phyloP scores from a whole-genome alignment of 1,140 invertebrate species.

The Asobara japonica region DNA sequence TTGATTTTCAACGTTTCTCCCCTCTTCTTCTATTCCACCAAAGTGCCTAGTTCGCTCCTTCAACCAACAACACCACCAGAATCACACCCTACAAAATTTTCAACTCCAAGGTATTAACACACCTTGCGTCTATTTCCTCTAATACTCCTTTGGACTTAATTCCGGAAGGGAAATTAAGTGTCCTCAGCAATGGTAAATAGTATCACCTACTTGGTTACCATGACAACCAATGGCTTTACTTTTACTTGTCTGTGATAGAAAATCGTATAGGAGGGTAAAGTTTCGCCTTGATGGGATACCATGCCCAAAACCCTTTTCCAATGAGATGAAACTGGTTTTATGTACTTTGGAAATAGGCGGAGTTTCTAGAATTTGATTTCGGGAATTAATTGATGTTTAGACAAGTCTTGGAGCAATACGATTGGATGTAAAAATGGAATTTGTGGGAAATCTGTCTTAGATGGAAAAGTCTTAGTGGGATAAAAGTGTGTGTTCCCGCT shows the following conservation, averaged over 20 bases:
- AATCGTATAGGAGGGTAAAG: neutral
- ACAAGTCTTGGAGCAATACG: neutral
- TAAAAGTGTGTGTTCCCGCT: too few relatives aligned
- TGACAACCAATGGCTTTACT: neutral
- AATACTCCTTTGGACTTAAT: conserved; percentile 51
- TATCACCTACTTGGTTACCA: conserved; percentile 34
- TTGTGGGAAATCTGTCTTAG: too few relatives aligned
- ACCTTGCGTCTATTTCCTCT: conserved; percentile 1
- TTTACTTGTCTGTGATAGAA: conserved; percentile 2
- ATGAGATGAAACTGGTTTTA: conserved; percentile 13
- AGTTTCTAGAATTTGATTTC: conserved; percentile 1
- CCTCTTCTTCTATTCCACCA: neutral
- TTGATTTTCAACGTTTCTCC: neutral
- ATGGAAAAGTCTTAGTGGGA: too few relatives aligned
- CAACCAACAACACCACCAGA: conserved; percentile 46
- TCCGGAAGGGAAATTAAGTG: conserved; percentile 64
- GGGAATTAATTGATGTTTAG: neutral
- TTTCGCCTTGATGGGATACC: neutral
- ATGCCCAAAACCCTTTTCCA: neutral
- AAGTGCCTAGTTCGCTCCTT: conserved; percentile 1
- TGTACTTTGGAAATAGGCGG: neutral
- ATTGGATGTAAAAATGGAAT: too few relatives aligned
- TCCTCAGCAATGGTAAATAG: conserved; percentile 55
- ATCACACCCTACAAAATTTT: conserved; percentile 25
- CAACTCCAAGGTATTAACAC: conserved; percentile 42